Evolutionary conservation across 2,113 vertebrate genomes (phyloP).

Genomic region (Brienomyrus longianalis): DNA sequence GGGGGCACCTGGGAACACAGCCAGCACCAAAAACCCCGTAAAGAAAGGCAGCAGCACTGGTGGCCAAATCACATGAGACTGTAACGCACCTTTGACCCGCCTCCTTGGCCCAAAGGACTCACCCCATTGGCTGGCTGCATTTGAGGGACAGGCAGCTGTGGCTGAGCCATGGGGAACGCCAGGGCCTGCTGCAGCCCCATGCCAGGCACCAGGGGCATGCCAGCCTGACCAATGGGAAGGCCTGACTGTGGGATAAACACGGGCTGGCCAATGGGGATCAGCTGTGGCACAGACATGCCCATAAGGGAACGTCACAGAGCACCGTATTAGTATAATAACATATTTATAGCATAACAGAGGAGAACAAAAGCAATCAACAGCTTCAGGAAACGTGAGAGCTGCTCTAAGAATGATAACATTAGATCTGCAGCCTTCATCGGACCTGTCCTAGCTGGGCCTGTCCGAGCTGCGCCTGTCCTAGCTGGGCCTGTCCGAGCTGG

Average conservation of each 20-base stretch:
- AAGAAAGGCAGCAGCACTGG: neutral
- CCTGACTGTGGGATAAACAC: conserved; percentile 46
- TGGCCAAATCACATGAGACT: neutral
- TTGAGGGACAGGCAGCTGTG: conserved; percentile 31
- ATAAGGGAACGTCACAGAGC: neutral
- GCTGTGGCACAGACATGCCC: neutral
- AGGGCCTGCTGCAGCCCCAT: conserved; percentile 38
- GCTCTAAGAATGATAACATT: neutral
- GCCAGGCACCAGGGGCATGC: conserved; percentile 31
- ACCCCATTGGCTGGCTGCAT: conserved; percentile 30
- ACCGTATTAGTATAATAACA: neutral
- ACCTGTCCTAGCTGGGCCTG: conserved; percentile 39
- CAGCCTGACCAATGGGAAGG: conserved; percentile 36
- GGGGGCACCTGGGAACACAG: conserved; percentile 8
- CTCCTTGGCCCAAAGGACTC: conserved; percentile 1
- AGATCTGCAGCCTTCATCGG: neutral
- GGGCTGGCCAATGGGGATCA: conserved; percentile 44
- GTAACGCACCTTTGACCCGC: neutral
- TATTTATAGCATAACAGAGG: neutral
- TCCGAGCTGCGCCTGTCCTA: conserved; percentile 34
- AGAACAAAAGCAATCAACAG: neutral
- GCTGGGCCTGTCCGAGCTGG: conserved; percentile 31
- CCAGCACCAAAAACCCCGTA: neutral
- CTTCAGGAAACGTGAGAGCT: neutral
- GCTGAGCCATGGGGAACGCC: conserved; percentile 33